phyloP scores from a whole-genome alignment of 2,888 invertebrate genomes.

The Pristionchus japonicus region DNA sequence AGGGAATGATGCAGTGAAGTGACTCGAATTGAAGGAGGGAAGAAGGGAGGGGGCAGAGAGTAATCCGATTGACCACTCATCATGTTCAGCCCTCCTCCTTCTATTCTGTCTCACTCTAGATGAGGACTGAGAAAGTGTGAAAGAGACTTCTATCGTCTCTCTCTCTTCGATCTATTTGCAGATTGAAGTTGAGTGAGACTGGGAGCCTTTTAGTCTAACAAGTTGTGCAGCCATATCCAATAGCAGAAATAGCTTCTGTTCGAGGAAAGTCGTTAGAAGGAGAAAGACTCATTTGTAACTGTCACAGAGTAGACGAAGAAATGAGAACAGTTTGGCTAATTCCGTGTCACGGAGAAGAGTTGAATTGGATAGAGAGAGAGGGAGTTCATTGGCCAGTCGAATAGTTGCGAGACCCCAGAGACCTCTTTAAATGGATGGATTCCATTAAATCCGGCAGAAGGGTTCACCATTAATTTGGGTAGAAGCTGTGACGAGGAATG shows the following conservation, averaged over 20 bases:
- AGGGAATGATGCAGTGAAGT: conserved; percentile 4
- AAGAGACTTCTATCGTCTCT: background rate
- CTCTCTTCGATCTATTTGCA: background rate
- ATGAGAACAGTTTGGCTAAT: background rate
- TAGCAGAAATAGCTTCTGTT: background rate
- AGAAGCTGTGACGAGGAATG: background rate
- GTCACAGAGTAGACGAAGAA: background rate
- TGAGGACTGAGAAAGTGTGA: background rate
- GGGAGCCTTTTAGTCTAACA: background rate
- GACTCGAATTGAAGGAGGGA: conserved; percentile 6
- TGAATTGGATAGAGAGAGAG: background rate
- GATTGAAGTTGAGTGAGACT: background rate
- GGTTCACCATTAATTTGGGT: conserved; percentile 21
- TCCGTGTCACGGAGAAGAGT: background rate
- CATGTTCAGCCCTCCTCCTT: conserved; percentile 24
- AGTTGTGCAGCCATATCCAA: background rate
- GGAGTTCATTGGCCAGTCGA: conserved; percentile 21
- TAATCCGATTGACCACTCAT: conserved; percentile 15
- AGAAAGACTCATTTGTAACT: background rate
- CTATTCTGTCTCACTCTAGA: background rate
- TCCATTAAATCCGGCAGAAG: conserved; percentile 37
- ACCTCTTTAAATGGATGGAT: background rate
- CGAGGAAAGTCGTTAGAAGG: background rate
- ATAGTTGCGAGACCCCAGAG: conserved; percentile 17
- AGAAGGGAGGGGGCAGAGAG: background rate